Percentiles rank a stretch among this genome's conserved stretches.
phyloP scores from a whole-genome alignment of 2,797 vertebrate species.

The Apogon hyalosoma region DNA sequence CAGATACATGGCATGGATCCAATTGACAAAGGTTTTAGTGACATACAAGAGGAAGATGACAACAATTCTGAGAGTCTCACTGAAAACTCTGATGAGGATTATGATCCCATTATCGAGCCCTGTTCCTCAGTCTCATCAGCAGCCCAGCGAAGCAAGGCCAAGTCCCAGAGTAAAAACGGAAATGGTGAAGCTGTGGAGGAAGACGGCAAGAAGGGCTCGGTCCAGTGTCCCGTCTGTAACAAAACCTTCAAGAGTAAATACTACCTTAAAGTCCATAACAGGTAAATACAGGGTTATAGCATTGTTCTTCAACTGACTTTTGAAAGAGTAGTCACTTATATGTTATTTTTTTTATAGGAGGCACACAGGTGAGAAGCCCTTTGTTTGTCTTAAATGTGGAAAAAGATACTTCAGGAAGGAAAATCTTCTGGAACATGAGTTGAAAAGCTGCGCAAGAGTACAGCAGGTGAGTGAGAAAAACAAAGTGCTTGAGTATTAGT shows the following conservation, averaged over 20 bases:
- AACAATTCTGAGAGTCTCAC: slow-evolving; percentile 44
- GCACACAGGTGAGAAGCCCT: slow-evolving; percentile 98
- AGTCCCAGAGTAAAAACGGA: slow-evolving; percentile 53
- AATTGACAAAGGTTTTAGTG: no score
- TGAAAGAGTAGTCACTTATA: neutral
- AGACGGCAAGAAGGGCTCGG: no score
- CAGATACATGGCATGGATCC: no score
- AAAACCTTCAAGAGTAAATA: slow-evolving; percentile 98
- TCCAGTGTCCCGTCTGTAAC: slow-evolving; percentile 91
- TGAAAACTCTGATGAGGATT: slow-evolving; percentile 83
- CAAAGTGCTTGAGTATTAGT: no score
- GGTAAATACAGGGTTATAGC: slow-evolving; percentile 71
- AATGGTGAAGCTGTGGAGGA: slow-evolving; percentile 63
- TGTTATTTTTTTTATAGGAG: slow-evolving; percentile 80
- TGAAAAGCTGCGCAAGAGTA: slow-evolving; percentile 88
- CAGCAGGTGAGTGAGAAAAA: slow-evolving; percentile 55
- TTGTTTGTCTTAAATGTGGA: slow-evolving; percentile 92
- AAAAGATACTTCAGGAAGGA: slow-evolving; percentile 98
- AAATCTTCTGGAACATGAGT: slow-evolving; percentile 92
- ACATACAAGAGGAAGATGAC: slow-evolving; percentile 14
- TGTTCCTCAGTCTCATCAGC: slow-evolving; percentile 1
- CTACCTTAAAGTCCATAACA: slow-evolving; percentile 98
- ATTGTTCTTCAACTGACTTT: neutral
- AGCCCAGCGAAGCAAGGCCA: slow-evolving; percentile 47
- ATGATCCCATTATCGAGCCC: slow-evolving; percentile 66